Evolutionary conservation across 2,888 invertebrate species (phyloP), one percentile per base, ranked within the genome.

Genomic region (Nasonovia ribisnigri): DNA sequence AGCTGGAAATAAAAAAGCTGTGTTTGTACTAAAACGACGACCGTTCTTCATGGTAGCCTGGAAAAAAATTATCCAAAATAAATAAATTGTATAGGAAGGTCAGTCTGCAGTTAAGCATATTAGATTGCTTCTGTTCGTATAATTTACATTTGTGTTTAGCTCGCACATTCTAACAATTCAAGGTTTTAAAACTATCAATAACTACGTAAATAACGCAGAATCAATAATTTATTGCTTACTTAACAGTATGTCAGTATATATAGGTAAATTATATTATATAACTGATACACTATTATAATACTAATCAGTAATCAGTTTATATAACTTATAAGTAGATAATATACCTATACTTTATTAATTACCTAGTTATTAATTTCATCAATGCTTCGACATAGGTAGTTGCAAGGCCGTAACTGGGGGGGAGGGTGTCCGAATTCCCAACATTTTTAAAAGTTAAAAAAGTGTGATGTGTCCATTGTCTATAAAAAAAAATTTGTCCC

Each of bases 1-100:
- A 0, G 96, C 96, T 0, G 97, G 97, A 95, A 97, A 96, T 89
- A 97, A 95, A 95, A 97, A 97, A 0, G 97, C 97, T 95, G 96
- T 96, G 90, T 97, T 97, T 0, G 97, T 96, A 95, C 97, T 97
- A 95, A 97, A 96, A 90, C 97, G 96, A 11, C 96, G 97, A 4
- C 97, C 97, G 95, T 97, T 96, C 95, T 97, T 96, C 95, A 97
- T 97, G 13, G 97, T 97, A 6, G 97, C 96, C 95, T 96, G 95
- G 86, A 94, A 89, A 42, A 46, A 46, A 92, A 8, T 86, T 90
- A 0, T 8, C 3, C 11, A 89, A 86, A 24, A 77, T 77, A 60
- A 29, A 77, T 36, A 77, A 8, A 77, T 36, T 36, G 3, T 77
- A 20, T 36, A 77, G 8, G 77, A 36, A 8, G 36, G 20, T 36